Evolutionary conservation across 2,797 vertebrate genomes (phyloP).

Genomic region (Etheostoma nigrum): DNA sequence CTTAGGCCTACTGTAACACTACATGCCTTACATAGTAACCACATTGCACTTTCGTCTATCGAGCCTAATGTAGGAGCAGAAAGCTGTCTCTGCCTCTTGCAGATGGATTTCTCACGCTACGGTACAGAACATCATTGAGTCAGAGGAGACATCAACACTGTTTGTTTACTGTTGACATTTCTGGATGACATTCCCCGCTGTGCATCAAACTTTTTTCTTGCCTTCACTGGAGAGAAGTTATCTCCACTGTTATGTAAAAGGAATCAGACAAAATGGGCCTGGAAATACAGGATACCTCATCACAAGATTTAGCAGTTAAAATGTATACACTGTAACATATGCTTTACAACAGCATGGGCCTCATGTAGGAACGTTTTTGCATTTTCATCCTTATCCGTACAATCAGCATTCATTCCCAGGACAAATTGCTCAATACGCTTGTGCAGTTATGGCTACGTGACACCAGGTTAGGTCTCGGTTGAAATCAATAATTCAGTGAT

Average conservation of each 20-base stretch:
- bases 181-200: conserved; percentile 3
- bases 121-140: background rate
- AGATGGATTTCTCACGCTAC: background rate
- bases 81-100: background rate
- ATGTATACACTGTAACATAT: background rate
- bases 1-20: background rate
- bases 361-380: background rate
- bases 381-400: background rate
- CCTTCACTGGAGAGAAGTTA: background rate
- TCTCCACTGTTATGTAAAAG: background rate
- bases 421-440: too few species aligned
- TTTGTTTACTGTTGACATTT: conserved; percentile 14
- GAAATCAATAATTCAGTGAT: too few species aligned
- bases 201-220: conserved; percentile 5
- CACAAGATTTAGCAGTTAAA: background rate
- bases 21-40: background rate
- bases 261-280: background rate
- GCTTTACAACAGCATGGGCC: background rate
- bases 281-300: background rate
- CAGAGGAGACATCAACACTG: background rate
- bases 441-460: too few species aligned
- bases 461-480: too few species aligned
- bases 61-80: background rate
- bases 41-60: background rate
- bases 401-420: too few species aligned